A percentile compares a stretch with the other conserved stretches of the same genome.
Conservation (phyloP, 2,888 invertebrate species). For the Eurois occulta region DNA sequence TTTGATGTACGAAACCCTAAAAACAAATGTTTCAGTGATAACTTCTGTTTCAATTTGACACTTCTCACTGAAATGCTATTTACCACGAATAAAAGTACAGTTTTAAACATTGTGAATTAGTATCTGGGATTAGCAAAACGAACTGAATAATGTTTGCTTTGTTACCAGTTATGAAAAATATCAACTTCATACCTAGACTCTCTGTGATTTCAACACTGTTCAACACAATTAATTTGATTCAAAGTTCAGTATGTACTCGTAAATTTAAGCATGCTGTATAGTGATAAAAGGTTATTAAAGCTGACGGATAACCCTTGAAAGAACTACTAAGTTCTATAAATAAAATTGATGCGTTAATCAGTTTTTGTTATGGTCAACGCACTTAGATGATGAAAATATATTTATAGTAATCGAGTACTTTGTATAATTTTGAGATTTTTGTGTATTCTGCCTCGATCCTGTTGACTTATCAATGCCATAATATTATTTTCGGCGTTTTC, state of each 20-base stretch:
- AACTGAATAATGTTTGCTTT: neutral
- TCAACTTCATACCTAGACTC: neutral
- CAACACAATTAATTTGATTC: neutral
- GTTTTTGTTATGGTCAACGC: neutral
- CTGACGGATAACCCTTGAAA: slow-evolving; percentile 14
- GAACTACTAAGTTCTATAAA: neutral
- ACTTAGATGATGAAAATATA: neutral
- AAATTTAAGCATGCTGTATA: slow-evolving; percentile 34
- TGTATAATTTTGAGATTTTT: neutral
- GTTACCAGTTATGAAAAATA: neutral
- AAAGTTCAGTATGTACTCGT: neutral
- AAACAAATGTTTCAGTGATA: neutral
- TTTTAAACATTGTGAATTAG: neutral
- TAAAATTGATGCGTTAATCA: slow-evolving; percentile 8
- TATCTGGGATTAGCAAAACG: neutral
- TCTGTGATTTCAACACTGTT: neutral
- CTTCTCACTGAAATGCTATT: neutral
- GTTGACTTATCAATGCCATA: neutral
- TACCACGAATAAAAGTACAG: too few species aligned
- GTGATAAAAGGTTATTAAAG: slow-evolving; percentile 12
- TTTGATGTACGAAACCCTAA: too few species aligned
- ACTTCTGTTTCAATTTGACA: neutral
- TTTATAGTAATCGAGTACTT: neutral
- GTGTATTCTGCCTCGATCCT: neutral
- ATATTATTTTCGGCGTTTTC: neutral